phyloP scores from a whole-genome alignment of 2,113 vertebrate genomes.

The Cynoglossus semilaevis region DNA sequence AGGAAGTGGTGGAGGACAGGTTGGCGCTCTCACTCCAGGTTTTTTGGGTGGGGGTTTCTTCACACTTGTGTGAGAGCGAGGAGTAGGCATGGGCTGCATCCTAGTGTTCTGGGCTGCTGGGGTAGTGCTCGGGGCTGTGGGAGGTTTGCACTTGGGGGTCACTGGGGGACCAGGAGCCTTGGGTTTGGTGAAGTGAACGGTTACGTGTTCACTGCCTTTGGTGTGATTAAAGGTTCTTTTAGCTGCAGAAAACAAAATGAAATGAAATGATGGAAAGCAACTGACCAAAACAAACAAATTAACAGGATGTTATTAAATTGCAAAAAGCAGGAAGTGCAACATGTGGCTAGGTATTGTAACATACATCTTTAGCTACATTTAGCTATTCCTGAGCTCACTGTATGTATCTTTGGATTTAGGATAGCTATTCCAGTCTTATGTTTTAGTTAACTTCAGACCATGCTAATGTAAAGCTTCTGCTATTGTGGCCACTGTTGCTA shows the following conservation, averaged over 20 bases:
- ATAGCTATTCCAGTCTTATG: too few relatives aligned
- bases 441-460: too few relatives aligned
- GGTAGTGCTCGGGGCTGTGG: neutral
- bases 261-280: neutral
- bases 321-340: too few relatives aligned
- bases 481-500: too few relatives aligned
- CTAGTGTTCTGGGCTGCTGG: neutral
- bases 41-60: constrained; percentile 63
- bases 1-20: constrained; percentile 74
- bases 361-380: too few relatives aligned
- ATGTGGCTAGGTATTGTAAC: too few relatives aligned
- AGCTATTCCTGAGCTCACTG: too few relatives aligned
- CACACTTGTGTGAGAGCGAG: neutral
- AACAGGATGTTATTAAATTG: too few relatives aligned
- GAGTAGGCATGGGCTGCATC: constrained; percentile 6
- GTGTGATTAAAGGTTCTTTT: constrained; percentile 45
- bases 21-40: constrained; percentile 60
- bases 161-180: neutral
- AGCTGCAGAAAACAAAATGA: constrained; percentile 48
- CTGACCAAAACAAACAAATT: too few relatives aligned
- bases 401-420: too few relatives aligned
- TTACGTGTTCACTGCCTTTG: constrained; percentile 46
- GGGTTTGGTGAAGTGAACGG: constrained; percentile 47
- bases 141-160: constrained; percentile 31
- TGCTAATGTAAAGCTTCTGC: too few relatives aligned